These are phyloP conservation scores for Rhyacophila evoluta DNA, from an alignment of 2,888 invertebrate species.

Conservation along the genomic window DNA sequence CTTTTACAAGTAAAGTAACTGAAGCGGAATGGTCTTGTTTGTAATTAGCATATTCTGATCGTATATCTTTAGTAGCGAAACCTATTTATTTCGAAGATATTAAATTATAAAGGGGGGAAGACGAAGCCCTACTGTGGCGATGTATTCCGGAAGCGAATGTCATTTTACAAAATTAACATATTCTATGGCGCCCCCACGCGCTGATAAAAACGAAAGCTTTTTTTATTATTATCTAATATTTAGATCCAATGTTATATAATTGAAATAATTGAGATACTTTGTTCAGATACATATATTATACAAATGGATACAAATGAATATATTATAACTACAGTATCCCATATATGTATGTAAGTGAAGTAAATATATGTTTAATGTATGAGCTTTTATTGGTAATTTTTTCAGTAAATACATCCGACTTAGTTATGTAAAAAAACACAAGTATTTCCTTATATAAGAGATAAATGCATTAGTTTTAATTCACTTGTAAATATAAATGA, in stretches of 20 bases:
- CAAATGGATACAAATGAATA: too few species aligned
- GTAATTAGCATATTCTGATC: constrained; percentile 49
- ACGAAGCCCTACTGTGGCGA: constrained; percentile 30
- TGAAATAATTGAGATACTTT: not conserved
- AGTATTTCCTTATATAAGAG: too few species aligned
- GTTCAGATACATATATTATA: not conserved
- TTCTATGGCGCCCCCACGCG: not conserved
- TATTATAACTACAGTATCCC: too few species aligned
- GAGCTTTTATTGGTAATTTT: too few species aligned
- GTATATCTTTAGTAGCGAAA: constrained; percentile 39
- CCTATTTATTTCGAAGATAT: constrained; percentile 41
- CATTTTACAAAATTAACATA: constrained; percentile 30
- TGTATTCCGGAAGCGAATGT: constrained; percentile 40
- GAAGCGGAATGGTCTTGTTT: constrained; percentile 29
- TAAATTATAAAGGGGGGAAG: constrained; percentile 44
- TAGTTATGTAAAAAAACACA: too few species aligned
- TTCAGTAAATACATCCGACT: too few species aligned
- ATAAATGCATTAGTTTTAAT: too few species aligned
- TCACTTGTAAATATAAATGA: too few species aligned
- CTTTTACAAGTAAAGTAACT: constrained; percentile 29
- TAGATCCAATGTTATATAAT: not conserved
- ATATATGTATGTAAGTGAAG: too few species aligned
- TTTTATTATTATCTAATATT: not conserved
- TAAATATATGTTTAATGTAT: too few species aligned
- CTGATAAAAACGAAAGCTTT: not conserved